Evolutionary conservation across 2,797 vertebrate species (phyloP).

Genomic region (Anableps anableps): DNA sequence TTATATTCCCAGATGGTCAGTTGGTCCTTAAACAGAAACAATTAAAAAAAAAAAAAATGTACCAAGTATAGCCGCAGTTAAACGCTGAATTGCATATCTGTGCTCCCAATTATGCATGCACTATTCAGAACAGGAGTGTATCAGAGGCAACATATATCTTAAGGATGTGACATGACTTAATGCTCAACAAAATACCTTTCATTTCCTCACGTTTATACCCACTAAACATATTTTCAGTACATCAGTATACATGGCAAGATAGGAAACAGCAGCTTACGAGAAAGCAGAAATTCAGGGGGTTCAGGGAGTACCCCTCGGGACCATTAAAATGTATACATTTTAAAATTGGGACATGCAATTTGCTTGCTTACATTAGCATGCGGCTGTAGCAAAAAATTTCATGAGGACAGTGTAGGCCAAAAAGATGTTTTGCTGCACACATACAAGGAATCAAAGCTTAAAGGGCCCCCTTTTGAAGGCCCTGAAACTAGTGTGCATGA

Average conservation of each 20-base stretch:
- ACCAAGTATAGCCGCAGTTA: neutral
- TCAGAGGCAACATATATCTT: neutral
- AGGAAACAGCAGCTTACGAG: conserved; percentile 18
- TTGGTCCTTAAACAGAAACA: neutral
- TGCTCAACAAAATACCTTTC: neutral
- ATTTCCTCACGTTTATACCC: neutral
- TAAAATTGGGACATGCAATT: conserved; percentile 79
- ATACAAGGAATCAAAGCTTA: conserved; percentile 93
- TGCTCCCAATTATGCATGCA: neutral
- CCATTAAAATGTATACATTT: conserved; percentile 77
- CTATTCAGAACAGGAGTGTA: neutral
- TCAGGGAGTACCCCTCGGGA: conserved; percentile 48
- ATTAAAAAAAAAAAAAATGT: neutral
- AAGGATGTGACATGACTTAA: neutral
- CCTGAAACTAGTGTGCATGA: conserved; percentile 88
- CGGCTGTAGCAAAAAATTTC: conserved; percentile 78
- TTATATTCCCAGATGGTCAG: neutral
- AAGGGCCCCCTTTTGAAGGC: conserved; percentile 95
- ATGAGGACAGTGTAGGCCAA: conserved; percentile 83
- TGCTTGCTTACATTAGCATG: conserved; percentile 80
- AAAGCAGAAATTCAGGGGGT: conserved; percentile 60
- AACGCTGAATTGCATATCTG: neutral
- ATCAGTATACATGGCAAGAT: neutral
- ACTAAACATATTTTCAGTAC: neutral
- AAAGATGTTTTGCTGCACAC: conserved; percentile 85